Evolutionary conservation across 2,797 vertebrate species (phyloP).

Genomic region (Pseudomugil tenellus): DNA sequence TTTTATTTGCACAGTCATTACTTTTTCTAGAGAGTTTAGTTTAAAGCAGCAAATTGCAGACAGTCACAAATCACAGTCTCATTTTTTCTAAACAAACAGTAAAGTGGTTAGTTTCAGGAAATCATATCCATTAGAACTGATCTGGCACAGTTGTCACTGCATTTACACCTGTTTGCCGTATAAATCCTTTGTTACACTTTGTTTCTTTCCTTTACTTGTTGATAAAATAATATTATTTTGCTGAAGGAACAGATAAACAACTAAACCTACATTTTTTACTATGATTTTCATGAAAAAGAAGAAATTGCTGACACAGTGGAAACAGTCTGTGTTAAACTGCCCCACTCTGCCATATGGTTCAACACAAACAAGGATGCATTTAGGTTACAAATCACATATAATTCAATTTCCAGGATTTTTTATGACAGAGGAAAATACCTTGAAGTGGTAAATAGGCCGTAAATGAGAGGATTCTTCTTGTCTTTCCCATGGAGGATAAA

Average conservation of each 20-base stretch:
- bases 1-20: background rate
- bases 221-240: constrained; percentile 6
- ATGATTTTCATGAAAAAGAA: constrained; percentile 6
- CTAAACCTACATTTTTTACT: background rate
- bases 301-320: constrained; percentile 15
- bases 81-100: background rate
- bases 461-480: constrained; percentile 87
- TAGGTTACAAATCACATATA: constrained; percentile 12
- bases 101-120: too few relatives aligned
- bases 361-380: background rate
- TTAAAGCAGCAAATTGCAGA: background rate
- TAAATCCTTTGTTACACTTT: background rate
- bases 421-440: constrained; percentile 69
- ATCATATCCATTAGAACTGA: background rate
- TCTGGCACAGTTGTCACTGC: background rate
- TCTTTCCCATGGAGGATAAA: constrained; percentile 85
- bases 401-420: constrained; percentile 7
- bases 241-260: constrained; percentile 14
- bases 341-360: constrained; percentile 6
- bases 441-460: constrained; percentile 85
- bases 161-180: background rate
- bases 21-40: background rate
- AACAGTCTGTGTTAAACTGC: constrained; percentile 13
- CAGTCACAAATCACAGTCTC: too few relatives aligned
- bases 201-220: background rate